phyloP scores from a whole-genome alignment of 2,888 invertebrate genomes.

The Mayetiola destructor region DNA sequence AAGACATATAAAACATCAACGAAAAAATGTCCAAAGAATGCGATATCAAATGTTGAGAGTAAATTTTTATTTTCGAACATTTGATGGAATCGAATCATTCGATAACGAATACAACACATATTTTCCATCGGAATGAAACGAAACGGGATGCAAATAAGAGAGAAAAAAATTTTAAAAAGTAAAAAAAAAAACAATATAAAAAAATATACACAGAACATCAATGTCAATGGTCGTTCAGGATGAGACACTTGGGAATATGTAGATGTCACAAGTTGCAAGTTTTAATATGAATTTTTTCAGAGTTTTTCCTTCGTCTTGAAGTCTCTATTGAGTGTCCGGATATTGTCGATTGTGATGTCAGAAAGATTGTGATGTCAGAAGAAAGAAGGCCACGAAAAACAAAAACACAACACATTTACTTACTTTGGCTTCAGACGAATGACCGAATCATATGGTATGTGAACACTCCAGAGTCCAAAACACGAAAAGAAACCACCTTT shows the following conservation, averaged over 20 bases:
- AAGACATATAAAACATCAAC: background rate
- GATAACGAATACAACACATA: background rate
- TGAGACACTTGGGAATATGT: constrained; percentile 11
- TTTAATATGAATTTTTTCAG: too few species aligned
- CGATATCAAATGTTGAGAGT: too few species aligned
- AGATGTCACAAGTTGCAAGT: background rate
- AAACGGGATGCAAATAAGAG: background rate
- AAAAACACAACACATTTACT: too few species aligned
- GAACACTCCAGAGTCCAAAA: background rate
- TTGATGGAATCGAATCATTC: too few species aligned
- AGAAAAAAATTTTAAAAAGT: constrained; percentile 3
- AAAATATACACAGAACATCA: background rate
- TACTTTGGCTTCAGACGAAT: constrained; percentile 4
- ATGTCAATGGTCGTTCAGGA: constrained; percentile 9
- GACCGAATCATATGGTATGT: constrained; percentile 2
- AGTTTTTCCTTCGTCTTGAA: too few species aligned
- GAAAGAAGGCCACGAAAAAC: too few species aligned
- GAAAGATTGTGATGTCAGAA: too few species aligned
- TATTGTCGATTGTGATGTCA: too few species aligned
- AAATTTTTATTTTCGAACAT: too few species aligned
- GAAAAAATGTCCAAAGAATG: background rate
- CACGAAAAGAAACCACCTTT: too few species aligned
- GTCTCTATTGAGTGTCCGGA: too few species aligned
- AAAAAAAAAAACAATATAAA: background rate
- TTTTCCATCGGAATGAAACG: background rate